phyloP scores from a whole-genome alignment of 2,888 invertebrate genomes.

The Mantis religiosa region DNA sequence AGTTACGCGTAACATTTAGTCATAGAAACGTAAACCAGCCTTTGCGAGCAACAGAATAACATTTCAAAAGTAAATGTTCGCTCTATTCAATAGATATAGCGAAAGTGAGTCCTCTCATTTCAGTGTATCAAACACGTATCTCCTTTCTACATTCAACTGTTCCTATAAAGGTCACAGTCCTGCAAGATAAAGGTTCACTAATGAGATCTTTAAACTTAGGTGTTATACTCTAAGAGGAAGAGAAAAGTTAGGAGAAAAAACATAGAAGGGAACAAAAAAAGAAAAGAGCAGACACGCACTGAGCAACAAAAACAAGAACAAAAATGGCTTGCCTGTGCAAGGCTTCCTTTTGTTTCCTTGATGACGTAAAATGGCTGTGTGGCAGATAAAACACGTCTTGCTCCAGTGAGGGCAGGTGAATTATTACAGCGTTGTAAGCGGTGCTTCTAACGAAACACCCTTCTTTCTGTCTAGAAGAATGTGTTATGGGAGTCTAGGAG shows the following conservation, averaged over 20 bases:
- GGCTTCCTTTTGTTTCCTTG: background rate
- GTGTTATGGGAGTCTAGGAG: background rate
- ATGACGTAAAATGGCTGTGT: background rate
- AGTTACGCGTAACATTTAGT: too few species aligned
- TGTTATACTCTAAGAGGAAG: background rate
- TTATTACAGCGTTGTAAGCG: background rate
- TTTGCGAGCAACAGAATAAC: too few species aligned
- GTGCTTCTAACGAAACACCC: background rate
- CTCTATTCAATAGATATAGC: too few species aligned
- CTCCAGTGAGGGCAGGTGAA: background rate
- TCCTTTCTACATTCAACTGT: background rate
- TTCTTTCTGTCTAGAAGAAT: too few species aligned
- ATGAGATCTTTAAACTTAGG: constrained; percentile 1
- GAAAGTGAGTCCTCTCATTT: too few species aligned
- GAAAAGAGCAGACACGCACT: background rate
- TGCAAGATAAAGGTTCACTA: background rate
- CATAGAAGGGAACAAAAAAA: background rate
- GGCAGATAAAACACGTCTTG: background rate
- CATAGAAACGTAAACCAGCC: too few species aligned
- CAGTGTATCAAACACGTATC: background rate
- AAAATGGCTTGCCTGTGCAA: background rate
- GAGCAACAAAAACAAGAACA: background rate
- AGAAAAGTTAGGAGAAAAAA: background rate
- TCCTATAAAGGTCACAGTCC: background rate
- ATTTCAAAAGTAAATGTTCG: too few species aligned